These are phyloP conservation scores for Melanargia galathea DNA, from an alignment of 2,888 invertebrate genomes.

Conservation along the genomic window DNA sequence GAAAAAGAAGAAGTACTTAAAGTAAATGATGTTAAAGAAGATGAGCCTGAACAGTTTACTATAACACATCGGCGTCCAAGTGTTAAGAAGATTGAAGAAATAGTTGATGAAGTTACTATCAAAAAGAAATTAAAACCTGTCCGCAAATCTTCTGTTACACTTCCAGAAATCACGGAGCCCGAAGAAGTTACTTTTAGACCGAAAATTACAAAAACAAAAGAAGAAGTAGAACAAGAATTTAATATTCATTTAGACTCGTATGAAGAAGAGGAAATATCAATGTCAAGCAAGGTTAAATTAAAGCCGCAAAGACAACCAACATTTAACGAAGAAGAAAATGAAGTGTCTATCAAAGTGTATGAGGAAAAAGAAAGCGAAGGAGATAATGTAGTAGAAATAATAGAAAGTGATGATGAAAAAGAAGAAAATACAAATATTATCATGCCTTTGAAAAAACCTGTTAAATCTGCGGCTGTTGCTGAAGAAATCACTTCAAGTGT, in stretches of 20 bases:
- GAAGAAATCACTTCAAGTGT: conserved; percentile 66
- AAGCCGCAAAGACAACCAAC: conserved; percentile 88
- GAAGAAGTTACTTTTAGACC: conserved; percentile 92
- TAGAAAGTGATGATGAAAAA: conserved; percentile 74
- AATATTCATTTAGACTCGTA: conserved; percentile 92
- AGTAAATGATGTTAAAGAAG: conserved; percentile 52
- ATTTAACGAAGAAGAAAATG: conserved; percentile 89
- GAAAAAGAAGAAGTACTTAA: conserved; percentile 39
- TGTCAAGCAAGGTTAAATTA: conserved; percentile 91
- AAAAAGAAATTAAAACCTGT: conserved; percentile 88
- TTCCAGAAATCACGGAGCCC: conserved; percentile 88
- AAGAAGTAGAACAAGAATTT: conserved; percentile 95
- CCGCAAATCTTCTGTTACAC: conserved; percentile 84
- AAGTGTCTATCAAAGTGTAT: conserved; percentile 86
- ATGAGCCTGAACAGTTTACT: conserved; percentile 69
- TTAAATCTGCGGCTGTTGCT: conserved; percentile 59
- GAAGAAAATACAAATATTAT: conserved; percentile 64
- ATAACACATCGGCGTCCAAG: conserved; percentile 69
- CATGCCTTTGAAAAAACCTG: conserved; percentile 65
- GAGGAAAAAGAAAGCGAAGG: conserved; percentile 67
- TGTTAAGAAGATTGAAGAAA: conserved; percentile 77
- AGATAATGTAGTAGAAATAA: conserved; percentile 73
- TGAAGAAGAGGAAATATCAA: conserved; percentile 93
- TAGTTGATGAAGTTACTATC: conserved; percentile 85
- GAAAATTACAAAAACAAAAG: conserved; percentile 88